Evolutionary conservation across 1,140 invertebrate genomes (phyloP).

Genomic region (Potamilus streckersoni): DNA sequence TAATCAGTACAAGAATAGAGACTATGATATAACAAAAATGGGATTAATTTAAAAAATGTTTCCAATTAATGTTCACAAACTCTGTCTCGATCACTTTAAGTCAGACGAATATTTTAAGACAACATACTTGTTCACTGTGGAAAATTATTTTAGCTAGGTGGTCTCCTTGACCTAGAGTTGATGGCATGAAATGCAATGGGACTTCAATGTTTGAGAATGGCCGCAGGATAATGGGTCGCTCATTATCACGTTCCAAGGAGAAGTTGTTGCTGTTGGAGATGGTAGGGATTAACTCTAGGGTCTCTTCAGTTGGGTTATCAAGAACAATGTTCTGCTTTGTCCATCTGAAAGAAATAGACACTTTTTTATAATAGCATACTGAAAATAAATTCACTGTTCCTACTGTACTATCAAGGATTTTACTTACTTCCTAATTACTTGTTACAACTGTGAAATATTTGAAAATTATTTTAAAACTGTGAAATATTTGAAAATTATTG

Average conservation of each 20-base stretch:
- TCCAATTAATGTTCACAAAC: not conserved
- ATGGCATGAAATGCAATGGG: slow-evolving; percentile 66
- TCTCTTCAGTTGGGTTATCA: slow-evolving; percentile 64
- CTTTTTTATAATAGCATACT: too few relatives aligned
- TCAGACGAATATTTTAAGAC: not conserved
- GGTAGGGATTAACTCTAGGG: slow-evolving; percentile 54
- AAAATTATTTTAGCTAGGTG: slow-evolving; percentile 62
- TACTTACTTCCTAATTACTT: too few relatives aligned
- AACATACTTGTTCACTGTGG: slow-evolving; percentile 60
- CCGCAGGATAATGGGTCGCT: slow-evolving; percentile 49
- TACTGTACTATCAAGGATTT: too few relatives aligned
- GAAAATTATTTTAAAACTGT: too few relatives aligned
- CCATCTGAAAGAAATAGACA: slow-evolving; percentile 51
- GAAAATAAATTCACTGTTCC: too few relatives aligned
- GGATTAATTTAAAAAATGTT: too few relatives aligned
- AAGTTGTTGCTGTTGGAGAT: slow-evolving; percentile 67
- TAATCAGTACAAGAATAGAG: too few relatives aligned
- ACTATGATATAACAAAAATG: too few relatives aligned
- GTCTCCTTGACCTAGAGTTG: slow-evolving; percentile 58
- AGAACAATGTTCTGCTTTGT: slow-evolving; percentile 57
- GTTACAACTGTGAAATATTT: too few relatives aligned
- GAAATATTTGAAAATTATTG: too few relatives aligned
- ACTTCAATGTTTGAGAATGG: slow-evolving; percentile 52
- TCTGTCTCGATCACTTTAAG: not conserved
- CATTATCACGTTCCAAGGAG: slow-evolving; percentile 58